Evolutionary conservation across 2,113 vertebrate genomes (phyloP).

Genomic region (Panurus biarmicus): DNA sequence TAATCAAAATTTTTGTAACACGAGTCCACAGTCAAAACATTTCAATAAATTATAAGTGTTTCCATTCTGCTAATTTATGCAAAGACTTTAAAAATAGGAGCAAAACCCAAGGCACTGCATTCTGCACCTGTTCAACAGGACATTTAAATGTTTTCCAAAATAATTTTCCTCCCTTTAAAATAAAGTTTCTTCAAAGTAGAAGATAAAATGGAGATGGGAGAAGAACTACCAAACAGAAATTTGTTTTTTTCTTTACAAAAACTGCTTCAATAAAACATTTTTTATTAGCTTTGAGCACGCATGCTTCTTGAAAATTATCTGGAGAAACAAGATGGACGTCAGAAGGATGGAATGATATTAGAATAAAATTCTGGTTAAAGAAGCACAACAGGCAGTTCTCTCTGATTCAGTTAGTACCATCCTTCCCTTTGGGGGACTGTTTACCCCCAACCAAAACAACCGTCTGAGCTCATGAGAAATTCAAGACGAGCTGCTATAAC

Average conservation of each 20-base stretch:
- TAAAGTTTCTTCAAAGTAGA: neutral
- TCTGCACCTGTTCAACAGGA: neutral
- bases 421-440: slow-evolving; percentile 11
- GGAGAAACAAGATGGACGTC: neutral
- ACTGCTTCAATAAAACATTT: neutral
- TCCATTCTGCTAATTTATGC: neutral
- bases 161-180: neutral
- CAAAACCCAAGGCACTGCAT: neutral
- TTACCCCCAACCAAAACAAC: slow-evolving; percentile 31
- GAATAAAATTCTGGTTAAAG: slow-evolving; percentile 3
- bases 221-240: neutral
- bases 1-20: neutral
- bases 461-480: slow-evolving; percentile 10
- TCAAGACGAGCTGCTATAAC: neutral
- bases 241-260: neutral
- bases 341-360: neutral
- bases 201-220: neutral
- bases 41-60: neutral
- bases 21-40: neutral
- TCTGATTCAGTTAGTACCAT: neutral
- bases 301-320: neutral
- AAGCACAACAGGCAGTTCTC: neutral
- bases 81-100: neutral
- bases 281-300: neutral
- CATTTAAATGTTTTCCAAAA: neutral